These are phyloP conservation scores for Mystacides longicornis DNA, from an alignment of 2,888 invertebrate genomes.

Conservation along the genomic window DNA sequence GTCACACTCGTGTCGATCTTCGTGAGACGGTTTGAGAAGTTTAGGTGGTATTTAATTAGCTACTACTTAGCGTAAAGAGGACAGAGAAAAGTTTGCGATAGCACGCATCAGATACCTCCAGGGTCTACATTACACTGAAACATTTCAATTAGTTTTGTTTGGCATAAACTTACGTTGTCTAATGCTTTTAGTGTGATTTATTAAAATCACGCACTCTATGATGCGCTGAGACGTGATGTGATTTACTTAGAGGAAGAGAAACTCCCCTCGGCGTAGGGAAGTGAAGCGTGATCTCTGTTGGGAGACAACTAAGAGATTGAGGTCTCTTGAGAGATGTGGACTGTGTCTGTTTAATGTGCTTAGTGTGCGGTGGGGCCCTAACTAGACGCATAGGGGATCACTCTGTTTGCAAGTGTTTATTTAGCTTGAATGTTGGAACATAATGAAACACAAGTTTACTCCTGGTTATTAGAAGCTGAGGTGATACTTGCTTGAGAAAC, in stretches of 20 bases:
- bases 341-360: not conserved
- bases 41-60: too few species aligned
- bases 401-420: not conserved
- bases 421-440: not conserved
- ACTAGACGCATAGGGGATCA: not conserved
- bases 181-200: not conserved
- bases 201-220: not conserved
- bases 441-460: too few species aligned
- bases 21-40: too few species aligned
- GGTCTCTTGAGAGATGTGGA: not conserved
- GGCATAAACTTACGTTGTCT: not conserved
- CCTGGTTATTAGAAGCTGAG: too few species aligned
- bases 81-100: too few species aligned
- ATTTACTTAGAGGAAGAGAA: not conserved
- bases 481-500: too few species aligned
- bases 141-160: not conserved
- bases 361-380: not conserved
- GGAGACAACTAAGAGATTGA: not conserved
- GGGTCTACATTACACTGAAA: too few species aligned
- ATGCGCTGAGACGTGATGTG: conserved; percentile 1
- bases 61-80: too few species aligned
- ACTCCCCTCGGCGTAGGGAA: not conserved
- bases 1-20: too few species aligned
- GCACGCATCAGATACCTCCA: too few species aligned
- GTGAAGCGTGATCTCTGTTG: not conserved